Base-by-base conservation (phyloP, 2,888 invertebrate genomes). In the Scaptomyza flava region DNA sequence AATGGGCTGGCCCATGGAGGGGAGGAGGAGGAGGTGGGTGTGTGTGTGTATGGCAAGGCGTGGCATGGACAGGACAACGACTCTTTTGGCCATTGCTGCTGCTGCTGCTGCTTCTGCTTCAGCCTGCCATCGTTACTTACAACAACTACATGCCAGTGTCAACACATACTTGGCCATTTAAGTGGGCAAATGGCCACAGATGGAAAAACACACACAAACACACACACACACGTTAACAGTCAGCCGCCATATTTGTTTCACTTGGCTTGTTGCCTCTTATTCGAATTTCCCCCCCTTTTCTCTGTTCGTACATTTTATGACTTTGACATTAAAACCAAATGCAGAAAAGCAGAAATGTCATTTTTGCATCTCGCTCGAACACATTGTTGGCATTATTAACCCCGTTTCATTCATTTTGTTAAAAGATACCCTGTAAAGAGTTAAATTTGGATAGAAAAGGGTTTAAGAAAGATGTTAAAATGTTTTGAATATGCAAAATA, bases 131-230 rank as follows among this genome's bases (percentile, higher is more conserved):
- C 91, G 90, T 90, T 91, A 90, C 84, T 90, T 90, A 90, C 91
- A 88, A 90, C 91, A 89, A 91, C 90, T 90, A 90, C 90, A 90
- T 84, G 89, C 90, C 89, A 88, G 89, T 90, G 90, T 91, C 90
- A 91, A 91, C 90, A 91, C 90, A 91, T 90, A 90, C 91, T 90
- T 90, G 90, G 89, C 79, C 84, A 87, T 79, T 78, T 80, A 79
- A 81, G 78, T 81, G 84, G 87, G 77, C 85, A 60, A 60, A 59
- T 34, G 75, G 77, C 61, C 64, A 63, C 58, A 78, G 73, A 62
- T 72, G 67, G 50, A 58, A 60, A 54, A 56, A 51, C 27, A 48
- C 51, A 63, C 34, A 31, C 27, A 64, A 17, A 53, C 48, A 45
- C 36, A 50, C 17, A 31, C 30, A 59, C 43, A 42, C 8, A 50